Conservation (phyloP, 92 coral and sea anemone genomes). For the Chrysogorgia sp. region DNA sequence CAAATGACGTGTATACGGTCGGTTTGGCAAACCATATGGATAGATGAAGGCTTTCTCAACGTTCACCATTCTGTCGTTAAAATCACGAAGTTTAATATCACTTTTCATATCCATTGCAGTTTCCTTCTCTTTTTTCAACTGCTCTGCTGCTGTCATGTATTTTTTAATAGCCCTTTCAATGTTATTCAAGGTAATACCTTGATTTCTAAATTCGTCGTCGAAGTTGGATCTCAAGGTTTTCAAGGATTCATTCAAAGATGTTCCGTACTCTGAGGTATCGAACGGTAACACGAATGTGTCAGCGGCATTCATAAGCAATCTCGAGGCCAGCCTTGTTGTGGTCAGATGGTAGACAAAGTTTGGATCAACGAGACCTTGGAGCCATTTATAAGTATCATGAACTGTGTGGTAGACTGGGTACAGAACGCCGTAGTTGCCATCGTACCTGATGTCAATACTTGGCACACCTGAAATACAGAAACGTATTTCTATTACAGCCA, state of each 20-base stretch:
- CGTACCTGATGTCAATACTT: slow-evolving; percentile 71
- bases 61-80: slow-evolving; percentile 84
- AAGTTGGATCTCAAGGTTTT: slow-evolving; percentile 30
- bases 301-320: slow-evolving; percentile 63
- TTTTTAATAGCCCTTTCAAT: slow-evolving; percentile 45
- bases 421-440: too few relatives aligned
- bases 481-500: too few relatives aligned
- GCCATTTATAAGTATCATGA: slow-evolving; percentile 87
- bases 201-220: not conserved
- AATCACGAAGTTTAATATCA: slow-evolving; percentile 69
- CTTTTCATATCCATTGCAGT: slow-evolving; percentile 28
- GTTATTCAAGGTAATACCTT: slow-evolving; percentile 47
- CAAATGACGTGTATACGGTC: slow-evolving; percentile 69
- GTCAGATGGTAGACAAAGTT: slow-evolving; percentile 71
- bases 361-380: slow-evolving; percentile 79
- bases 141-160: slow-evolving; percentile 16
- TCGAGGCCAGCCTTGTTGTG: slow-evolving; percentile 65
- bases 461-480: slow-evolving; percentile 60
- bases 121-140: slow-evolving; percentile 36
- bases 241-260: slow-evolving; percentile 61
- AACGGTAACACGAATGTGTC: slow-evolving; percentile 77
- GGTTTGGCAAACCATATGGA: slow-evolving; percentile 80
- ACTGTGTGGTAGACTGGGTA: slow-evolving; percentile 95
- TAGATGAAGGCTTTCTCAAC: slow-evolving; percentile 88
- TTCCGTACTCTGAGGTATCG: slow-evolving; percentile 54